Percentiles rank a stretch among this genome's conserved stretches.
phyloP scores from a whole-genome alignment of 2,797 vertebrate genomes.

The Micromesistius poutassou region DNA sequence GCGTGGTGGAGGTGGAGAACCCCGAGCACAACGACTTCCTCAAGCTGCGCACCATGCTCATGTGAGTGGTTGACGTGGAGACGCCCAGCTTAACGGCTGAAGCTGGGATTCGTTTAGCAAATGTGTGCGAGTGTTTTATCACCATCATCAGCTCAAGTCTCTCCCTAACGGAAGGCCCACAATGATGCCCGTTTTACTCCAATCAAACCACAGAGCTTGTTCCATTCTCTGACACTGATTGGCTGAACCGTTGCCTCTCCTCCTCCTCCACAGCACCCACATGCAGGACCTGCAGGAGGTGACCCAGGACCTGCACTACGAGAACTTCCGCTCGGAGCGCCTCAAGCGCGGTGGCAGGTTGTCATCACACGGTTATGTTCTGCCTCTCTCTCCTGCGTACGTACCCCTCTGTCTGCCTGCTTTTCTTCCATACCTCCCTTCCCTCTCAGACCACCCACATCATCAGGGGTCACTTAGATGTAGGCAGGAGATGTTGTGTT shows the following conservation, averaged over 20 bases:
- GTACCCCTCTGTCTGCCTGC: constrained; percentile 67
- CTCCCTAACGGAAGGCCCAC: too few species aligned
- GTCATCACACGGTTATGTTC: constrained; percentile 70
- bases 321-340: constrained; percentile 98
- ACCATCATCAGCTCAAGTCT: too few species aligned
- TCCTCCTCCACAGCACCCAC: constrained; percentile 80
- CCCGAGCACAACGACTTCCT: constrained; percentile 97
- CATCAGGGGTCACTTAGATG: background rate
- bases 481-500: background rate
- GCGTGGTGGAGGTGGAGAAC: constrained; percentile 97
- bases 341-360: constrained; percentile 96
- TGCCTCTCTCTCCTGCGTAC: constrained; percentile 75
- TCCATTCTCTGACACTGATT: background rate
- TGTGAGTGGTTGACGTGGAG: constrained; percentile 73
- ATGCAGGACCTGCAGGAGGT: constrained; percentile 99
- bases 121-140: too few species aligned
- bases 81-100: background rate
- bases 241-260: background rate
- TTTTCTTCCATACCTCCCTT: constrained; percentile 60
- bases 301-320: constrained; percentile 98
- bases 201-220: background rate
- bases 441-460: background rate
- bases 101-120: too few species aligned
- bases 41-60: constrained; percentile 96
- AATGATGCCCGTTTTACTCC: background rate